phyloP scores from a whole-genome alignment of 2,888 invertebrate genomes.

The Pollenia angustigena region DNA sequence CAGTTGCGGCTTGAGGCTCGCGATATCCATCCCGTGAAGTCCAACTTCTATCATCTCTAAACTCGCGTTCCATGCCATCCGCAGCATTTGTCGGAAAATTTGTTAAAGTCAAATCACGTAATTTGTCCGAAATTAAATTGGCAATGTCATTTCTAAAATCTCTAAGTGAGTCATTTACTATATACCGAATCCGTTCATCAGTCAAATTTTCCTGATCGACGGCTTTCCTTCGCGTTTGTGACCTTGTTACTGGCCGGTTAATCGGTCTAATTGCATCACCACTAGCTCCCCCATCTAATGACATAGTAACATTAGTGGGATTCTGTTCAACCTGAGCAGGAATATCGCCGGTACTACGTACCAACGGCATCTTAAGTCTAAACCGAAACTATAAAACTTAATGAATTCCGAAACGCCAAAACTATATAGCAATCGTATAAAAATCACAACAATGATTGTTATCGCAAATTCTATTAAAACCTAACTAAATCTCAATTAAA shows the following conservation, averaged over 20 bases:
- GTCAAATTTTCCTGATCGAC: not conserved
- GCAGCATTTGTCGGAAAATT: not conserved
- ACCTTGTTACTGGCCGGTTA: not conserved
- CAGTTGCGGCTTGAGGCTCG: not conserved
- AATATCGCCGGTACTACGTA: slow-evolving; percentile 3
- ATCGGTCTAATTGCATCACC: not conserved
- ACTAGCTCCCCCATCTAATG: not conserved
- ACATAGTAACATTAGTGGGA: too few relatives aligned
- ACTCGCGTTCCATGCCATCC: not conserved
- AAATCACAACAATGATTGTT: too few relatives aligned
- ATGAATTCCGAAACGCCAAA: not conserved
- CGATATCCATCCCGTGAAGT: not conserved
- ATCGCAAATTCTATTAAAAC: too few relatives aligned
- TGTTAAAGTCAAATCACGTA: not conserved
- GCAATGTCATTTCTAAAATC: not conserved
- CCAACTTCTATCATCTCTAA: not conserved
- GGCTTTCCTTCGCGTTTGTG: not conserved
- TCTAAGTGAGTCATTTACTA: not conserved
- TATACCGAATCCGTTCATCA: not conserved
- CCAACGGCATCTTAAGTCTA: not conserved
- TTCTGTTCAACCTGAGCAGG: not conserved
- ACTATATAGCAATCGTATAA: too few relatives aligned
- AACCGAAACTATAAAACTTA: not conserved
- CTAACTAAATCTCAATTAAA: too few relatives aligned
- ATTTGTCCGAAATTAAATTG: not conserved